A percentile compares a stretch with the other conserved stretches of the same genome.
Conservation (phyloP, 2,888 invertebrate species). For the Morpho helenor region DNA sequence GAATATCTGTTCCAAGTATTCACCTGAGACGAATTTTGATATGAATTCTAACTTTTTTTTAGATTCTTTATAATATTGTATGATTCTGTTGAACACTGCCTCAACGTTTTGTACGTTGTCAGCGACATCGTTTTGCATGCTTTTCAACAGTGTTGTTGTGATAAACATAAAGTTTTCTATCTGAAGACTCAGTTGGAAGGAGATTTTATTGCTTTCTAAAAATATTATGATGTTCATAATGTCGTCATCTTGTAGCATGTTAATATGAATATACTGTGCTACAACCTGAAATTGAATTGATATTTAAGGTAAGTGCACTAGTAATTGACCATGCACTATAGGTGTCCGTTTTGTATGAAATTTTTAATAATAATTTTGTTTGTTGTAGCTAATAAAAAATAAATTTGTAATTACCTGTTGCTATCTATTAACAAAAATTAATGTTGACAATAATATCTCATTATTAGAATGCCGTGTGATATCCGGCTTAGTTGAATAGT, state of each 20-base stretch:
- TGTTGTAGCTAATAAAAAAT: too few species aligned
- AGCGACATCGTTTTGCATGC: conserved; percentile 37
- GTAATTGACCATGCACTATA: too few species aligned
- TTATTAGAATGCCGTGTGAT: too few species aligned
- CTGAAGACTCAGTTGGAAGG: conserved; percentile 44
- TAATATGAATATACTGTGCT: conserved; percentile 51
- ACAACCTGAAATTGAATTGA: conserved; percentile 52
- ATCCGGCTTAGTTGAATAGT: too few species aligned
- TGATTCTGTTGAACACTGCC: conserved; percentile 46
- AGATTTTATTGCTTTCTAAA: conserved; percentile 56
- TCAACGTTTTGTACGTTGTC: conserved; percentile 31
- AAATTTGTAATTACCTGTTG: too few species aligned
- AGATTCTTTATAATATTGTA: conserved; percentile 56
- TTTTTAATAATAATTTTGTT: too few species aligned
- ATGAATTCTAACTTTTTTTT: conserved; percentile 67
- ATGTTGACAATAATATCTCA: too few species aligned
- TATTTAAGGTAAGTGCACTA: not conserved
- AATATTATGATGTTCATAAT: conserved; percentile 46
- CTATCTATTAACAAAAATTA: too few species aligned
- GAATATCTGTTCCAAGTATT: conserved; percentile 59
- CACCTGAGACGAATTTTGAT: conserved; percentile 49
- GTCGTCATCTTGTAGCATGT: conserved; percentile 44
- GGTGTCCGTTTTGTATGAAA: too few species aligned
- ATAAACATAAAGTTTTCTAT: conserved; percentile 53
- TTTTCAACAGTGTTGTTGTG: conserved; percentile 47